A percentile compares a stretch with the other conserved stretches of the same genome.
Conservation (phyloP, 2,888 invertebrate genomes). For the Noctua comes region DNA sequence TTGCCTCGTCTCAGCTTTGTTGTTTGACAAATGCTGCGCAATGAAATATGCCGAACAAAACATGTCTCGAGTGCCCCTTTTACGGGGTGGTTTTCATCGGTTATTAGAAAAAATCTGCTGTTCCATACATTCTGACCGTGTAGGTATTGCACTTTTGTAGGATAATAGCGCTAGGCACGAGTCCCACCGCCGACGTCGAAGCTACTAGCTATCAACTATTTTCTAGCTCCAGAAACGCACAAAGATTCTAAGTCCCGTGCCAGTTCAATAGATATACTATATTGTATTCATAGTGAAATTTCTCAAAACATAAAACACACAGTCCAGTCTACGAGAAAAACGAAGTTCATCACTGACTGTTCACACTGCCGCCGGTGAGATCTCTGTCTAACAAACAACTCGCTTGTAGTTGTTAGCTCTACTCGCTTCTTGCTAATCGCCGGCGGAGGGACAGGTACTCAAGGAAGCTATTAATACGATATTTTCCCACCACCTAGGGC, state of each 20-base stretch:
- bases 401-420: background rate
- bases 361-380: background rate
- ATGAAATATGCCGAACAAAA: no score
- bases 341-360: background rate
- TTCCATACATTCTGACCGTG: no score
- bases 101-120: no score
- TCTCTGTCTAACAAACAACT: background rate
- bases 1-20: no score
- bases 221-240: background rate
- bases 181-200: background rate
- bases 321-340: background rate
- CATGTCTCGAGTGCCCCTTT: no score
- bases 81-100: no score
- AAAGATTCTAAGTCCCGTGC: background rate
- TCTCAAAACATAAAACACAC: background rate
- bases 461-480: conserved; percentile 5
- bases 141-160: no score
- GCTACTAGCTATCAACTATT: background rate
- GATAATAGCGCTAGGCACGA: no score
- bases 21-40: no score
- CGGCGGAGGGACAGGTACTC: background rate
- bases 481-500: background rate
- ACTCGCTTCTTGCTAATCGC: background rate
- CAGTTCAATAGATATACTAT: background rate
- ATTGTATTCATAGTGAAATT: background rate